These are phyloP conservation scores for Macaca mulatta DNA, from an alignment of 2,113 vertebrate species.

Conservation along the genomic window DNA sequence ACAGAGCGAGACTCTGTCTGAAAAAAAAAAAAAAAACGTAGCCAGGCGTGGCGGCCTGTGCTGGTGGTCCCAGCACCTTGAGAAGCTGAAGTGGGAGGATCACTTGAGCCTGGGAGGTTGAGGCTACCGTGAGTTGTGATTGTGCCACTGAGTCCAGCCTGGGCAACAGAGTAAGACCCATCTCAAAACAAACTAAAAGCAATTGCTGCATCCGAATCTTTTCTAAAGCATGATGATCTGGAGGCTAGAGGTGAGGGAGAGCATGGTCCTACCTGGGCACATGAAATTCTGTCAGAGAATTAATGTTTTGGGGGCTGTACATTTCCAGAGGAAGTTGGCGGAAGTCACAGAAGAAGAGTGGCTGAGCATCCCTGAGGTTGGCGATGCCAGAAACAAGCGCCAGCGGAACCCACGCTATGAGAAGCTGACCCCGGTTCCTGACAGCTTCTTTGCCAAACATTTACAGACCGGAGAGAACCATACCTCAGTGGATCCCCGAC, in stretches of 20 bases:
- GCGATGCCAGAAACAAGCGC: slow-evolving; percentile 97
- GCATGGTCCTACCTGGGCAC: background rate
- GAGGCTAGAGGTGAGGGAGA: background rate
- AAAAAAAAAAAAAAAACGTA: too few relatives aligned
- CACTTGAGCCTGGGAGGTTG: too few relatives aligned
- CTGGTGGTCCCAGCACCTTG: too few relatives aligned
- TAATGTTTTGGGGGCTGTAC: background rate
- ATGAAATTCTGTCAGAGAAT: background rate
- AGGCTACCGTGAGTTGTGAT: too few relatives aligned
- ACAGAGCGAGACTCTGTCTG: too few relatives aligned
- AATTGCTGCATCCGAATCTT: background rate
- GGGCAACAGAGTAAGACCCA: too few relatives aligned
- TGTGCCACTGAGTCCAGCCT: too few relatives aligned
- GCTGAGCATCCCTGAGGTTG: slow-evolving; percentile 98
- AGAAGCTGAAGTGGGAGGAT: too few relatives aligned
- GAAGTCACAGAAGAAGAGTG: slow-evolving; percentile 99
- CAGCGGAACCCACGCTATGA: slow-evolving; percentile 97
- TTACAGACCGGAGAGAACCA: slow-evolving; percentile 95
- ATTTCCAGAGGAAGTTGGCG: slow-evolving; percentile 91
- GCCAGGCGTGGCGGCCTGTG: too few relatives aligned
- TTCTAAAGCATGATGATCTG: background rate
- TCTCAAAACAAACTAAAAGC: too few relatives aligned
- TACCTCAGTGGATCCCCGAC: slow-evolving; percentile 93
- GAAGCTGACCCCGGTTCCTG: slow-evolving; percentile 97
- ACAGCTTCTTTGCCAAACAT: slow-evolving; percentile 99